Conservation (phyloP, 2,797 vertebrate genomes). For the Hydrolagus colliei region DNA sequence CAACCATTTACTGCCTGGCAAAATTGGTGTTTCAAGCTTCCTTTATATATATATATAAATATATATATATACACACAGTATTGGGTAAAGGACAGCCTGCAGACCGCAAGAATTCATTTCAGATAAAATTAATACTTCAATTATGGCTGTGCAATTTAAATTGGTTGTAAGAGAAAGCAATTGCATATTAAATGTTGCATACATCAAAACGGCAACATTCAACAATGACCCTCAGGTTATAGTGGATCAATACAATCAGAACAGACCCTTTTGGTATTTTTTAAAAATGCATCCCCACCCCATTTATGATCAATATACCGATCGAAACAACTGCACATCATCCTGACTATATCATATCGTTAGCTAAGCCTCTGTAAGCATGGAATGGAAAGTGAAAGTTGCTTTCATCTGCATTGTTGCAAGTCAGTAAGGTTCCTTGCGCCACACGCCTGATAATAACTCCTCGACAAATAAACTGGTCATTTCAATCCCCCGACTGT, state of each 20-base stretch:
- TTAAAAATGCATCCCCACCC: too few species aligned
- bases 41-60: neutral
- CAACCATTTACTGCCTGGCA: neutral
- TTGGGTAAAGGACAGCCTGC: neutral
- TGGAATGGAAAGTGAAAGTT: too few species aligned
- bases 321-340: too few species aligned
- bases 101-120: neutral
- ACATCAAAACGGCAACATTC: neutral
- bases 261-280: neutral
- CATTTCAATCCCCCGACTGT: too few species aligned
- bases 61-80: too few species aligned
- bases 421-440: too few species aligned
- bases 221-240: neutral
- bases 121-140: slow-evolving; percentile 11
- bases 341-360: too few species aligned
- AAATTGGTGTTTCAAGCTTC: neutral
- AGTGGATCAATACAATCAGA: neutral
- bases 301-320: too few species aligned
- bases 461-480: too few species aligned
- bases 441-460: too few species aligned
- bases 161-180: neutral
- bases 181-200: neutral
- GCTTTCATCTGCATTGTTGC: too few species aligned
- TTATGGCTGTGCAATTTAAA: neutral
- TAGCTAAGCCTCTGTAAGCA: too few species aligned